Conservation (phyloP, 2,113 vertebrate genomes). For the Bufo bufo region DNA sequence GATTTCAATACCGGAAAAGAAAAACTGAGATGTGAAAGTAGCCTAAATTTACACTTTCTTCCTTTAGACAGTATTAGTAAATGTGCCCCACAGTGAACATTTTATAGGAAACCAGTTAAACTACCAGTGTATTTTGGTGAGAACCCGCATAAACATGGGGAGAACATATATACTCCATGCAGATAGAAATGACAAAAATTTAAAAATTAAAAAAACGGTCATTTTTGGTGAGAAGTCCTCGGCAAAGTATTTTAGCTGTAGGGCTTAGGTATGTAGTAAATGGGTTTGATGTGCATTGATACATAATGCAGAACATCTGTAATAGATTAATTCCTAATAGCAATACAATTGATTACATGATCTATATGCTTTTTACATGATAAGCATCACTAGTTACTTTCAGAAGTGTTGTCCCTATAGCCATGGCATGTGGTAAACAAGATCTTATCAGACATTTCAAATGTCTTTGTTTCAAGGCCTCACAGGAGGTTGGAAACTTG, state of each 20-base stretch:
- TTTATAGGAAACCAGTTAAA: neutral
- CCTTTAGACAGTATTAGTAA: too few species aligned
- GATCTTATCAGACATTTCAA: conserved; percentile 20
- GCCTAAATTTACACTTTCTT: too few species aligned
- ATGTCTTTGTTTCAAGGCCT: conserved; percentile 43
- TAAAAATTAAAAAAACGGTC: neutral
- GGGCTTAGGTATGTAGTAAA: neutral
- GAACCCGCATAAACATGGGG: neutral
- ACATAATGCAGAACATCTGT: neutral
- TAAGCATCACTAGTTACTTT: conserved; percentile 21
- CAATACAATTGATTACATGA: neutral
- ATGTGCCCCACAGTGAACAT: too few species aligned
- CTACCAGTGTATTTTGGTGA: neutral
- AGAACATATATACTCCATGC: neutral
- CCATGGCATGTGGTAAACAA: conserved; percentile 22
- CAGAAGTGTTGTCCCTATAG: conserved; percentile 27
- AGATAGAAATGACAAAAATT: neutral
- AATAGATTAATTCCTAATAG: neutral
- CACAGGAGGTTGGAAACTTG: conserved; percentile 36
- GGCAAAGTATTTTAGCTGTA: neutral
- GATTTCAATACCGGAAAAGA: too few species aligned
- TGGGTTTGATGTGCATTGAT: neutral
- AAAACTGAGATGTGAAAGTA: too few species aligned
- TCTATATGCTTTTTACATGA: neutral
- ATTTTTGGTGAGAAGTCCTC: neutral